Evolutionary conservation across 2,888 invertebrate species (phyloP).

Genomic region (Melanotus villosus): DNA sequence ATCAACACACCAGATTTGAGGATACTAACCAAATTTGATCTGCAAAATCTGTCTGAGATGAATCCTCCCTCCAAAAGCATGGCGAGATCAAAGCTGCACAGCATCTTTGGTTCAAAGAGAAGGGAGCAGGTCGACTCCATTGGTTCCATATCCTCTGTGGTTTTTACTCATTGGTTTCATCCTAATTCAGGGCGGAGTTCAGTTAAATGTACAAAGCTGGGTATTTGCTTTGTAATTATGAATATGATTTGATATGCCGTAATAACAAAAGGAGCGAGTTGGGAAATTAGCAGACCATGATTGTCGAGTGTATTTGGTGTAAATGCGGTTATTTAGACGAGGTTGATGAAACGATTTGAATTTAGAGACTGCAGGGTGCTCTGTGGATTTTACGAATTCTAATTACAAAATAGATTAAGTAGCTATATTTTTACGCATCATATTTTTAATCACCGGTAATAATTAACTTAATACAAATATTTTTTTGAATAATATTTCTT

Average conservation of each 20-base stretch:
- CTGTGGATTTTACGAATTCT: neutral
- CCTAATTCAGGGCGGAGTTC: conserved; percentile 50
- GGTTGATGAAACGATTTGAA: conserved; percentile 68
- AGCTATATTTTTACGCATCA: no score
- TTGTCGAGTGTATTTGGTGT: conserved; percentile 65
- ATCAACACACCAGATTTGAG: conserved; percentile 54
- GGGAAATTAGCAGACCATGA: conserved; percentile 67
- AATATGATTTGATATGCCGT: conserved; percentile 68
- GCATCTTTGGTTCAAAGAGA: conserved; percentile 53
- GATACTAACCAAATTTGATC: conserved; percentile 57
- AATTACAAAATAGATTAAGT: neutral
- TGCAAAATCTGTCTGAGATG: conserved; percentile 52
- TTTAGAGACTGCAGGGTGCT: conserved; percentile 54
- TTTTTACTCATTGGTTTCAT: conserved; percentile 46
- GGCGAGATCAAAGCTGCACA: conserved; percentile 54
- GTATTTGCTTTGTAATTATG: conserved; percentile 70
- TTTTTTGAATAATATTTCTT: no score
- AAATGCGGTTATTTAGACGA: conserved; percentile 65
- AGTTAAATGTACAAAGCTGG: conserved; percentile 54
- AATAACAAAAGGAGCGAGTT: conserved; percentile 66
- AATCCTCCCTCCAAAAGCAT: conserved; percentile 52
- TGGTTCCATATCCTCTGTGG: conserved; percentile 52
- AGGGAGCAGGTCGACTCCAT: conserved; percentile 52
- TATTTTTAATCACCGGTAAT: no score
- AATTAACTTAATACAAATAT: no score